Conservation (phyloP, 2,113 vertebrate genomes). For the Callorhinus ursinus region DNA sequence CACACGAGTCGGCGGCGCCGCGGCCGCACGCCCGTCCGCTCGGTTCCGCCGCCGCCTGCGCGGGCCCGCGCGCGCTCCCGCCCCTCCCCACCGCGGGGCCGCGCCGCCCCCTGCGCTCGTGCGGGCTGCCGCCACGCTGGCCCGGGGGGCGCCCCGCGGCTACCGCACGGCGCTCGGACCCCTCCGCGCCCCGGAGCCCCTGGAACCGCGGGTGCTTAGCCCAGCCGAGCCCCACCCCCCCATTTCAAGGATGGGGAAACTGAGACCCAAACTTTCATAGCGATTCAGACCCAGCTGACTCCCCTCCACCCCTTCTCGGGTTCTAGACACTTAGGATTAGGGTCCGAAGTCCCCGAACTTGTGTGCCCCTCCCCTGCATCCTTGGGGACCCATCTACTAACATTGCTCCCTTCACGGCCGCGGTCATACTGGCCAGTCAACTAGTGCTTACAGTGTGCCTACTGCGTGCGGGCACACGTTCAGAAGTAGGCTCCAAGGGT, state of each 20-base stretch:
- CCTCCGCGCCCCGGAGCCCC: not conserved
- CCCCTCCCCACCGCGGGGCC: conserved; percentile 65
- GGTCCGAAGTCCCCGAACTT: not conserved
- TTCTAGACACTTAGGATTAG: not conserved
- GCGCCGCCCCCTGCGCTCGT: conserved; percentile 73
- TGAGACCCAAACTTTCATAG: conserved; percentile 21
- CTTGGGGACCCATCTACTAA: not conserved
- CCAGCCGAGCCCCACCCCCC: not conserved
- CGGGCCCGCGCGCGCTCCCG: conserved; percentile 61
- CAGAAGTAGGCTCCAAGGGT: not conserved
- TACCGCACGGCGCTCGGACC: not conserved
- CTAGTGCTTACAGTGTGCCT: not conserved
- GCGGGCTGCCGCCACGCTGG: conserved; percentile 77
- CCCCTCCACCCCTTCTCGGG: not conserved
- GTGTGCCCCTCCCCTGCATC: not conserved
- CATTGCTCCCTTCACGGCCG: not conserved
- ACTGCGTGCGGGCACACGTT: not conserved
- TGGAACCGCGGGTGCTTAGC: accelerated
- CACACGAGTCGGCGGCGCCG: conserved; percentile 66
- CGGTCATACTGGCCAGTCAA: not conserved
- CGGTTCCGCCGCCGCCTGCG: conserved; percentile 57
- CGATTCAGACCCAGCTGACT: not conserved
- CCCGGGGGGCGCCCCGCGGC: conserved; percentile 46
- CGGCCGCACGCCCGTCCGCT: conserved; percentile 45
- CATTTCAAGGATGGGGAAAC: conserved; percentile 54